Evolutionary conservation across 1,140 invertebrate genomes (phyloP).

Genomic region (Megathymus violae): DNA sequence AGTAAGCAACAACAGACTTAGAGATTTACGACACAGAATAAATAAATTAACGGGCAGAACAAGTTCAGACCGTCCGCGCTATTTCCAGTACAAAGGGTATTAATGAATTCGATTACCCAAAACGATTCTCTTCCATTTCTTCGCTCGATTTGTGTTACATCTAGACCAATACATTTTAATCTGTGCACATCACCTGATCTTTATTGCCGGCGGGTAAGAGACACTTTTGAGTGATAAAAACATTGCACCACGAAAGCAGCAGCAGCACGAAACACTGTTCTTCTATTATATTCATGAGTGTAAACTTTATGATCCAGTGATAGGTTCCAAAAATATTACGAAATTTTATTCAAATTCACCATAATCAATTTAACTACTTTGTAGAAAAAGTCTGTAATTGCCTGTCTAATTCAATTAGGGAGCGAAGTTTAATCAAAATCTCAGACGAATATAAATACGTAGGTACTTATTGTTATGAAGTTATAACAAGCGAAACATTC

Average conservation of each 20-base stretch:
- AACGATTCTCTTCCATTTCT: slow-evolving; percentile 59
- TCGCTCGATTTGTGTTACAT: slow-evolving; percentile 22
- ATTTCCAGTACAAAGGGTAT: slow-evolving; percentile 65
- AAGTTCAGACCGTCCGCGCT: slow-evolving; percentile 47
- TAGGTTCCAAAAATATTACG: too few relatives aligned
- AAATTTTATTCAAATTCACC: too few relatives aligned
- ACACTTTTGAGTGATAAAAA: slow-evolving; percentile 27
- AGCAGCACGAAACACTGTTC: slow-evolving; percentile 15
- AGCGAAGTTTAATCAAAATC: too few relatives aligned
- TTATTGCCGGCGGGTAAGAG: slow-evolving; percentile 28
- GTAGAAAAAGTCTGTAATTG: too few relatives aligned
- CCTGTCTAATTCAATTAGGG: too few relatives aligned
- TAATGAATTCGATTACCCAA: slow-evolving; percentile 79
- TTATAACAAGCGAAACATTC: slow-evolving; percentile 9
- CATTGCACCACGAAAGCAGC: too few relatives aligned
- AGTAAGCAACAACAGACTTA: slow-evolving; percentile 26
- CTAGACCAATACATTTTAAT: slow-evolving; percentile 30
- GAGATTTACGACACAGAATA: slow-evolving; percentile 35
- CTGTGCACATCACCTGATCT: slow-evolving; percentile 5
- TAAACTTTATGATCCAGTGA: not conserved
- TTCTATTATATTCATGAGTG: not conserved
- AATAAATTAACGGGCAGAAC: slow-evolving; percentile 43
- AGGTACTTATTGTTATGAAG: not conserved
- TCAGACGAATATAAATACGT: not conserved
- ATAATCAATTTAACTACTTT: too few relatives aligned